Conservation (phyloP, 2,888 invertebrate species). For the Synanthedon myopaeformis region DNA sequence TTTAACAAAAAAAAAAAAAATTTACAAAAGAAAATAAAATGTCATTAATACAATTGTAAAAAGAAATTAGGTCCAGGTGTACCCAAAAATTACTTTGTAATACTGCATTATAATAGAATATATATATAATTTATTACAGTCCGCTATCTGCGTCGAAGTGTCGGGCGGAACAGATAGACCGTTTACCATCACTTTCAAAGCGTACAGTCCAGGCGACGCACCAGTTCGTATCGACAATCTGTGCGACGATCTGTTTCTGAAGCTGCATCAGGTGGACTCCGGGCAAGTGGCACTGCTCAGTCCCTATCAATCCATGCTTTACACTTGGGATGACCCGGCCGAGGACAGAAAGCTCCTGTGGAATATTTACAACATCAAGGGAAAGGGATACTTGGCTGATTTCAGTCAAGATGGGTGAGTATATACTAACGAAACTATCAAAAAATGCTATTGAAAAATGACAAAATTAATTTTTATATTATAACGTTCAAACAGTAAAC, state of each 20-base stretch:
- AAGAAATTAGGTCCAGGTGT: too few species aligned
- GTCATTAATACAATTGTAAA: too few species aligned
- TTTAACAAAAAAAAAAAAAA: too few species aligned
- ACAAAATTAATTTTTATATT: too few species aligned
- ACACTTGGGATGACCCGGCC: constrained; percentile 89
- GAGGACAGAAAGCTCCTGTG: constrained; percentile 79
- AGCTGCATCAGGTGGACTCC: constrained; percentile 74
- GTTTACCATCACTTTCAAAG: constrained; percentile 79
- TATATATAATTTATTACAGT: constrained; percentile 41
- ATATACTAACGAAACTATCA: neutral
- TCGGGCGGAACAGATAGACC: constrained; percentile 80
- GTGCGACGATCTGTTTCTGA: constrained; percentile 83
- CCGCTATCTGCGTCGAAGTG: constrained; percentile 78
- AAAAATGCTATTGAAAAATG: too few species aligned
- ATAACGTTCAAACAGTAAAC: too few species aligned
- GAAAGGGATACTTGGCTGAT: constrained; percentile 78
- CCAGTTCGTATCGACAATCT: constrained; percentile 87
- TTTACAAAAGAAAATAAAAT: too few species aligned
- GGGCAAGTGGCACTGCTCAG: constrained; percentile 79
- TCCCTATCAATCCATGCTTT: constrained; percentile 80
- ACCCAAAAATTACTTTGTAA: too few species aligned
- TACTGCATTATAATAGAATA: too few species aligned
- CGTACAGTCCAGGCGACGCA: constrained; percentile 82
- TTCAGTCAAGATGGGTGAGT: constrained; percentile 76
- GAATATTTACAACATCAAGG: constrained; percentile 86